A percentile compares a stretch with the other conserved stretches of the same genome.
Conservation (phyloP, 2,797 vertebrate genomes). For the Coendou prehensilis region DNA sequence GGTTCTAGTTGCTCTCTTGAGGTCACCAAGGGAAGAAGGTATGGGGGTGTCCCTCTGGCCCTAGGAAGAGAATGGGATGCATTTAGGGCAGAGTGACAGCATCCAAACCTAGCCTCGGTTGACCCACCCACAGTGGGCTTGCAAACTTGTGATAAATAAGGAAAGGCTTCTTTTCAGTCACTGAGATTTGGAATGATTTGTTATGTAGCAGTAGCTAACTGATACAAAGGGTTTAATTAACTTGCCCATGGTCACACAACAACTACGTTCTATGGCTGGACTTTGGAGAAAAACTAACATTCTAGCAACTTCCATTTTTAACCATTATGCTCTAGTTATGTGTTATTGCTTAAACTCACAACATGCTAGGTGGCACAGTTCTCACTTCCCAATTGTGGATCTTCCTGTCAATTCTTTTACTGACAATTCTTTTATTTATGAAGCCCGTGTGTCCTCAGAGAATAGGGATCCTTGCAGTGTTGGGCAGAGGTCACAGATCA, state of each 20-base stretch:
- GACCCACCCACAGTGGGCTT: background rate
- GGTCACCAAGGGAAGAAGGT: background rate
- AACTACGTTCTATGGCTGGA: background rate
- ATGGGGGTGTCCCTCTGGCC: background rate
- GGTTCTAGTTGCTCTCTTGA: background rate
- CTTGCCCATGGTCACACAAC: background rate
- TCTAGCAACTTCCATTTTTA: conserved; percentile 1
- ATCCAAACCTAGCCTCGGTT: background rate
- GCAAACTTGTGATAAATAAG: background rate
- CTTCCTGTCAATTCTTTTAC: background rate
- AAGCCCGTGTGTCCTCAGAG: background rate
- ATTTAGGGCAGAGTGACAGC: background rate
- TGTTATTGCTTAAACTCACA: background rate
- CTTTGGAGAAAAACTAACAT: background rate
- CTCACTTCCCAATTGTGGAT: background rate
- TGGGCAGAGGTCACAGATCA: background rate
- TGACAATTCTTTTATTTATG: background rate
- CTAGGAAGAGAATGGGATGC: background rate
- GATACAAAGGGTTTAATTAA: background rate
- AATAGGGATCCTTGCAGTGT: background rate
- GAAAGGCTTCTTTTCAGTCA: background rate
- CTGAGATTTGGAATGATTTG: background rate
- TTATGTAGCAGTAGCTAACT: background rate
- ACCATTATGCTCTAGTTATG: background rate
- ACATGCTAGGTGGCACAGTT: background rate